Evolutionary conservation across 2,797 vertebrate species (phyloP), one percentile per base, ranked within the genome.

Genomic region (Delichon dasypus): DNA sequence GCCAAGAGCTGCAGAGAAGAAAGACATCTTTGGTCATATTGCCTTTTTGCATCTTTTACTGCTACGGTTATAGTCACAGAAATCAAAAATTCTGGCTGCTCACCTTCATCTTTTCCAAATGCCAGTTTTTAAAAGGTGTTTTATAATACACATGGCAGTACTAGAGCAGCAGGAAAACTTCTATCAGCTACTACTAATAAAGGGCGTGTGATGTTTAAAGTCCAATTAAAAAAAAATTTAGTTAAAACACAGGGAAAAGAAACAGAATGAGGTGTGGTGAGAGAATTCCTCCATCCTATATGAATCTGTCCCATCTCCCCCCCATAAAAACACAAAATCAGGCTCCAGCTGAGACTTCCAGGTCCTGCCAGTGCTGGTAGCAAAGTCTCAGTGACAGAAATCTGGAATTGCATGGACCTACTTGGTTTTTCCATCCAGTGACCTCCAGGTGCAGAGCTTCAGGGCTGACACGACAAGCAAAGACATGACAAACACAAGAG

Each of bases 41-140:
- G 97, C 98, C 98, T 23, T 98, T 82, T 99, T 94, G 98, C 97
- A 83, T 98, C 98, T 65, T 98, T 98, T 95, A 98, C 98, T 48
- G 90, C 97, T 93, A 98, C 98, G 82, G 93, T 96, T 36, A 98
- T 94, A 5, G 95, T 97, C 82, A 98, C 97, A 2, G 89, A 94
- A 61, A 92, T 95, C 51, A 89, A 27, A 38, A 79, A 62, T 45
- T 92, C 53, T 70, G 93, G 45, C 45, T 55, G 96, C 38, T 98
- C 97, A 78, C 96, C 94, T 45, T 97, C 95, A 12, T 92, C 95
- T 91, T 97, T 98, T 95, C 97, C 97, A 85, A 97, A 98, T 93
- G 98, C 95, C 98, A 98, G 1, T 18, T 76, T 92, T 75, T 22
- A 77, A 73, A 64, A 30, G 1, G 2, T 23, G 16, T 47, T 58